A percentile compares a stretch with the other conserved stretches of the same genome.
Conservation (phyloP, 1,140 invertebrate genomes). For the Cyclina sinensis region DNA sequence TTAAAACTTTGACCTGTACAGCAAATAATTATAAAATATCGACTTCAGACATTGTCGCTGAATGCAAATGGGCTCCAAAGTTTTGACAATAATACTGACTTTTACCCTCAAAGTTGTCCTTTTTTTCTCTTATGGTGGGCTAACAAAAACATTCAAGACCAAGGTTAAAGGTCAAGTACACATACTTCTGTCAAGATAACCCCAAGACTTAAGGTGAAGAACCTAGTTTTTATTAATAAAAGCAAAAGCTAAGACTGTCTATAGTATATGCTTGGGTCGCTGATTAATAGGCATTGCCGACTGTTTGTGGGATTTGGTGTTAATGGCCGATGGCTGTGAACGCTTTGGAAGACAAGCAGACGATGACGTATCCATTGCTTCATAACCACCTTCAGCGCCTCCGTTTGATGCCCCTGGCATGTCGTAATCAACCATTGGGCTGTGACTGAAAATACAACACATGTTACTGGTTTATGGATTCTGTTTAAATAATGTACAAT, state of each 20-base stretch:
- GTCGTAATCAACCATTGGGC: conserved; percentile 74
- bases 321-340: conserved; percentile 80
- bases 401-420: conserved; percentile 70
- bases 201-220: background rate
- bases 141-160: too few species aligned
- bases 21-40: too few species aligned
- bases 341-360: conserved; percentile 73
- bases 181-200: background rate
- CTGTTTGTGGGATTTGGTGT: conserved; percentile 75
- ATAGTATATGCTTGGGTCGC: conserved; percentile 76
- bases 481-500: too few species aligned
- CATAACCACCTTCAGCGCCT: conserved; percentile 67
- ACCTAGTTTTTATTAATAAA: background rate
- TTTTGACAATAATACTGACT: too few species aligned
- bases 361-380: conserved; percentile 82
- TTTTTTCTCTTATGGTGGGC: too few species aligned
- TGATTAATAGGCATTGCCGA: conserved; percentile 56
- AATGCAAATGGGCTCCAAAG: too few species aligned
- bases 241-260: conserved; percentile 10
- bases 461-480: background rate
- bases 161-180: too few species aligned
- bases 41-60: too few species aligned
- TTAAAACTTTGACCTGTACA: too few species aligned
- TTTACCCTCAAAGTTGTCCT: too few species aligned
- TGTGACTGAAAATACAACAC: conserved; percentile 73